Evolutionary conservation across 2,113 vertebrate genomes (phyloP).

Genomic region (Loxodonta africana): DNA sequence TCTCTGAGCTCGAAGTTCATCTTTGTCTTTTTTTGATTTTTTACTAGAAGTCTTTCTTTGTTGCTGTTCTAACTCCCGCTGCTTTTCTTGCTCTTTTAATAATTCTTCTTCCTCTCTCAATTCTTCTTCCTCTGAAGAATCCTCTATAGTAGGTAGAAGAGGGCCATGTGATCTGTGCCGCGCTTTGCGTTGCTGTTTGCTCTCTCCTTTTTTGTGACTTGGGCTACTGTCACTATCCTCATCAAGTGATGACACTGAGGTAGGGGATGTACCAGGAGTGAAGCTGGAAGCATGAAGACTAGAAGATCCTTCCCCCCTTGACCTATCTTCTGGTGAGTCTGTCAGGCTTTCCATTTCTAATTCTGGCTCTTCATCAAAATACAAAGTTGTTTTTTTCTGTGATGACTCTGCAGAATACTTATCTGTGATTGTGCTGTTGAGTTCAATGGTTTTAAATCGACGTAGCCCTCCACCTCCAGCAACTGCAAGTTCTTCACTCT

Average conservation of each 20-base stretch:
- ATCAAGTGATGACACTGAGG: slow-evolving; percentile 97
- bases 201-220: slow-evolving; percentile 94
- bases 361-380: slow-evolving; percentile 94
- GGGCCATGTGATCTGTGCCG: slow-evolving; percentile 94
- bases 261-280: slow-evolving; percentile 97
- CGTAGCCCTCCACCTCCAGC: slow-evolving; percentile 89
- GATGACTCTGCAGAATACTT: slow-evolving; percentile 89
- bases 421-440: slow-evolving; percentile 91
- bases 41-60: slow-evolving; percentile 94
- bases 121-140: slow-evolving; percentile 98
- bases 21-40: slow-evolving; percentile 98
- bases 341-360: slow-evolving; percentile 97
- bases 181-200: slow-evolving; percentile 95
- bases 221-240: slow-evolving; percentile 99
- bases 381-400: slow-evolving; percentile 90
- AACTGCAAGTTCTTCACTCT: slow-evolving; percentile 88
- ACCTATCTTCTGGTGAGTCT: slow-evolving; percentile 97
- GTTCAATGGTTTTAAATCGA: slow-evolving; percentile 94
- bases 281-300: slow-evolving; percentile 97
- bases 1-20: slow-evolving; percentile 96
- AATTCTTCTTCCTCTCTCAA: slow-evolving; percentile 96
- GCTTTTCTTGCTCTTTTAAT: slow-evolving; percentile 97
- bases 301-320: slow-evolving; percentile 97
- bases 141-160: slow-evolving; percentile 95
- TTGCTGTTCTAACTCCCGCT: slow-evolving; percentile 91